Base-by-base conservation (phyloP, 2,797 vertebrate species). In the Oreonectes daqikongensis region DNA sequence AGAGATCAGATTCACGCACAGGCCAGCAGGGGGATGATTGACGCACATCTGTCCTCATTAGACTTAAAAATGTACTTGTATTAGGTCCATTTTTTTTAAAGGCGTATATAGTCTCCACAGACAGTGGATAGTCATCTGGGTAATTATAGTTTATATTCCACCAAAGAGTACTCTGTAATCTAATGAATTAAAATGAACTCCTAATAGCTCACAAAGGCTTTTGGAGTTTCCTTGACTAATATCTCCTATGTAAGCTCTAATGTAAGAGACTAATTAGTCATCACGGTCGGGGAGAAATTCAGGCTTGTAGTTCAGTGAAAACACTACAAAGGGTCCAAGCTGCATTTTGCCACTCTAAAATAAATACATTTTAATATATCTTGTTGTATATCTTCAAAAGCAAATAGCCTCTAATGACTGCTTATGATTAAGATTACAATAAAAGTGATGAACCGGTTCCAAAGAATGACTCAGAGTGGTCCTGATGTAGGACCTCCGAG, bases 81-180 rank as follows among this genome's bases (percentile, higher is more conserved):
- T 40, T 20, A 9, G 1, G 57, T 35, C 9, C 26, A 30, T 63
- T 70, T 44, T 20, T 28, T 24, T 70, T 63, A 50, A 68, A 69
- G 65, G 12, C n/a, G 40, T 44, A 44, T 68, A 42, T 63, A 55
- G 68, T 64, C 46, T 68, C 42, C 30, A 79, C 15, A 59, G 63
- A 48, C 53, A 59, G 30, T 40, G 20, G 46, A 18, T 30, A 24
- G 63, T 66, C 66, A 78, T 75, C 38, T 14, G 66, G 72, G 69
- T 75, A 73, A 77, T 69, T 63, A 70, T 52, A n/a, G 11, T 77
- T 78, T 74, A 74, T 73, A 69, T 69, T 78, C 70, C 0, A 10
- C 64, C 57, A 38, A 77, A 73, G 59, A 42, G 35, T 24, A 30
- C 55, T 44, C 30, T 26, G 46, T 55, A 53, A 26, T 74, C 40